Evolutionary conservation across 2,113 vertebrate genomes (phyloP), one percentile per base, ranked within the genome.

Genomic region (Garra rufa): DNA sequence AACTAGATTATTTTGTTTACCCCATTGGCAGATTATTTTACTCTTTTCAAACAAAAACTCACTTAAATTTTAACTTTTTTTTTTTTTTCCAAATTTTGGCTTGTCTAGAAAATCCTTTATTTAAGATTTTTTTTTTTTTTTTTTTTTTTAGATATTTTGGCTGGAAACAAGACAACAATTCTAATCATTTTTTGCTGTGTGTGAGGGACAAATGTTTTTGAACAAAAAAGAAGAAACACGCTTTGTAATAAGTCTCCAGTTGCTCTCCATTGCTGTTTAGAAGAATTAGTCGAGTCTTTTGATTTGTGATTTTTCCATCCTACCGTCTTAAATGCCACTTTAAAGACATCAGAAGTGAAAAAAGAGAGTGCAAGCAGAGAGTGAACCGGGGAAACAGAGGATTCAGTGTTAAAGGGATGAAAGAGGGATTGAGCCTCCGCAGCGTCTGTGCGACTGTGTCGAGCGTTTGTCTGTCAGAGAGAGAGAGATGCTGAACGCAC

Each of bases 391-490:
- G 24, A 69, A 52, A 81, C 79, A 81, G 79, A 70, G 79, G 79
- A 81, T 34, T 81, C 79, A 81, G 79, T 81, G 79, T 81, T 81
- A 11, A 52, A n/a, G 24, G 26, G 79, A 81, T 50, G 44, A 70
- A 81, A 69, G 61, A 70, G 63, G 46, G 79, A 81, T 81, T 80
- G 24, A 65, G 26, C 52, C 76, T 61, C 76, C 57, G 41, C 38
- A 59, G 57, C 1, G 76, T 61, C 38, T 78, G 76, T 38, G 75
- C 0, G 48, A 15, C 50, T 44, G 76, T 57, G 30, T 24, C n/a
- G 48, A 38, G 75, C 2, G 50, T 15, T 43, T 24, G 55, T 78
- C 38, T 61, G 34, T 61, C n/a, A 79, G 14, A 48, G 26, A 2
- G 24, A n/a, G n/a, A 65, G 77, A 80, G 57, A 65, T 80, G 77